These are phyloP conservation scores for Halictus ligatus DNA, from an alignment of 2,888 invertebrate genomes.

Conservation along the genomic window DNA sequence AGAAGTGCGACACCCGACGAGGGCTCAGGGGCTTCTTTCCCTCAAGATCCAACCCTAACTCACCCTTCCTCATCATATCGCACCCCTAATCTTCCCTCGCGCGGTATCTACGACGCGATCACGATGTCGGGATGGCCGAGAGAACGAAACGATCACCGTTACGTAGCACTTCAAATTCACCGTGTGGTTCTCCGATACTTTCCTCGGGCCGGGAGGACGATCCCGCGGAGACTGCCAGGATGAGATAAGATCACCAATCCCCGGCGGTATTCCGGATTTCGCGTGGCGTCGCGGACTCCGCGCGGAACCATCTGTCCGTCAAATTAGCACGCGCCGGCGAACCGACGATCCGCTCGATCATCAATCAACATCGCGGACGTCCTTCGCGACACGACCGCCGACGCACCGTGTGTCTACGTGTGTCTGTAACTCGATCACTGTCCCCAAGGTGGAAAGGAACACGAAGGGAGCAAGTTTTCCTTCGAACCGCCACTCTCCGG, in stretches of 20 bases:
- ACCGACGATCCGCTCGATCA: neutral
- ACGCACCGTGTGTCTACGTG: neutral
- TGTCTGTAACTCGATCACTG: slow-evolving; percentile 29
- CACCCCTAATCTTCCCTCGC: neutral
- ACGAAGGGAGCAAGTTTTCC: neutral
- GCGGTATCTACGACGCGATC: slow-evolving; percentile 8
- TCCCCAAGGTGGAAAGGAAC: neutral
- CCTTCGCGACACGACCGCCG: neutral
- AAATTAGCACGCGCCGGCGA: neutral
- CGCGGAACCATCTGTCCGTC: neutral
- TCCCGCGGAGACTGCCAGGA: neutral
- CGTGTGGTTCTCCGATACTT: neutral
- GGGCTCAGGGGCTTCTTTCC: neutral
- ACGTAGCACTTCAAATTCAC: slow-evolving; percentile 13
- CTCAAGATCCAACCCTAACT: neutral
- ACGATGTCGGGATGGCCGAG: neutral
- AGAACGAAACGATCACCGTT: neutral
- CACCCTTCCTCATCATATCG: slow-evolving; percentile 14
- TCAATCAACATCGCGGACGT: neutral
- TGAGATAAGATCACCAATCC: neutral
- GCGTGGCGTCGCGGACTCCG: neutral
- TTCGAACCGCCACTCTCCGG: neutral
- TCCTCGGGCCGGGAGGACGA: neutral
- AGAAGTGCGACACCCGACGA: neutral
- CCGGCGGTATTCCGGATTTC: neutral